Evolutionary conservation across 1,140 invertebrate genomes (phyloP), one percentile per base, ranked within the genome.

Genomic region (Nixonia krombeini): DNA sequence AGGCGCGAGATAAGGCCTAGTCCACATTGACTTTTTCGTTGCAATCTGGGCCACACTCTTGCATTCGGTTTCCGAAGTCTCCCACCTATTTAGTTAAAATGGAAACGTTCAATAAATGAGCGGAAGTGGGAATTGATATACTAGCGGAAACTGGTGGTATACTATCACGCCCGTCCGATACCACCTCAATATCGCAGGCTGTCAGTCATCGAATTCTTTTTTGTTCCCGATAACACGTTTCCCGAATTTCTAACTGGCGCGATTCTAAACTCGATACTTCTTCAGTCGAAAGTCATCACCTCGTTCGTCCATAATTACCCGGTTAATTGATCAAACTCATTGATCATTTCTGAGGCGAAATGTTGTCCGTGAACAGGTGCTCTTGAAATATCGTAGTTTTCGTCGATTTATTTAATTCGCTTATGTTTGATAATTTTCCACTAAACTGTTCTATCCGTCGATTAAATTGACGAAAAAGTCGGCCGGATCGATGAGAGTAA

Each of bases 121-220:
- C 79, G 79, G 80, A 82, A 82, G 75, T 72, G 64, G 46, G 52
- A 41, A 78, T 83, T 82, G 81, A 82, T 83, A 83, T 82, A 70
- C 75, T 47, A 62, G 69, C 78, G 83, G 83, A 84, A 81, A 76
- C 73, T 66, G 72, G 65, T 69, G 73, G 76, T 71, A 65, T 63
- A 73, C 77, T 75, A 76, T 75, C n/a, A n/a, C 65, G 62, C 67
- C 62, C 64, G 66, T 18, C 29, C 59, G 66, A 63, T 69, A 69
- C 55, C 58, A 29, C 55, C 31, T 50, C 49, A 28, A 69, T 63
- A 40, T 62, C 52, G 41, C 52, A 49, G 37, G 55, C 49, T 52
- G 53, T 53, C 44, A 49, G 29, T 56, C 51, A 57, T 57, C 53
- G 47, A 65, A 52, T 31, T 56, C 7, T n/a, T n/a, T n/a, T n/a